Evolutionary conservation across 2,888 invertebrate species (phyloP).

Genomic region (Formica aserva): DNA sequence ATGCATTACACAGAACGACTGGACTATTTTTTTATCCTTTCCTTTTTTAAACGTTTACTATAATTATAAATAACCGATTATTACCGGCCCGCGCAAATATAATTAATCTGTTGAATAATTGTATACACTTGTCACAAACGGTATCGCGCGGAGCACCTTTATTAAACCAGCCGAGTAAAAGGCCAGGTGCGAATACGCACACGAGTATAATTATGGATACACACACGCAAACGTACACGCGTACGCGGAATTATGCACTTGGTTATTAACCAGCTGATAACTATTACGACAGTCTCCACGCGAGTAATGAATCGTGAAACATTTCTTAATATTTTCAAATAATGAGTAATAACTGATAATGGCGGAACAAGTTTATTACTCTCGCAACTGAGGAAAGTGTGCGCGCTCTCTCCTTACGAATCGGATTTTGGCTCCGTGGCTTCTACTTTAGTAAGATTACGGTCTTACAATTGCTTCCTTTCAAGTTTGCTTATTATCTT

Average conservation of each 20-base stretch:
- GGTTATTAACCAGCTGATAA: constrained; percentile 30
- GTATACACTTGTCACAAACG: constrained; percentile 8
- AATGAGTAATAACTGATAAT: constrained; percentile 40
- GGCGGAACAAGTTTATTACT: constrained; percentile 27
- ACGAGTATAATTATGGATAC: constrained; percentile 13
- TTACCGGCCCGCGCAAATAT: constrained; percentile 11
- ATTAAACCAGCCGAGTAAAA: constrained; percentile 30
- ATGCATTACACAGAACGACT: background rate
- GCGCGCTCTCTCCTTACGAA: background rate
- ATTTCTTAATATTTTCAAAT: constrained; percentile 40
- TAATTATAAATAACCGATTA: constrained; percentile 25
- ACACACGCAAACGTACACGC: background rate
- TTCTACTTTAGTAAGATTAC: background rate
- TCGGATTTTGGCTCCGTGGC: constrained; percentile 18
- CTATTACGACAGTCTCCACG: constrained; percentile 27
- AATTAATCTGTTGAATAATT: constrained; percentile 38
- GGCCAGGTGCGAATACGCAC: constrained; percentile 42
- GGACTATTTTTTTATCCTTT: background rate
- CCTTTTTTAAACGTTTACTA: background rate
- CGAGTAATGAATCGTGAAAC: constrained; percentile 3
- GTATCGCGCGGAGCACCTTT: background rate
- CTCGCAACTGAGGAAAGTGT: background rate
- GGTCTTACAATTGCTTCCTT: background rate
- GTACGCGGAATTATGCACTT: constrained; percentile 31
- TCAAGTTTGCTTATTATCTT: background rate